Conservation (phyloP, 2,888 invertebrate species). For the Sarcophaga carnaria region DNA sequence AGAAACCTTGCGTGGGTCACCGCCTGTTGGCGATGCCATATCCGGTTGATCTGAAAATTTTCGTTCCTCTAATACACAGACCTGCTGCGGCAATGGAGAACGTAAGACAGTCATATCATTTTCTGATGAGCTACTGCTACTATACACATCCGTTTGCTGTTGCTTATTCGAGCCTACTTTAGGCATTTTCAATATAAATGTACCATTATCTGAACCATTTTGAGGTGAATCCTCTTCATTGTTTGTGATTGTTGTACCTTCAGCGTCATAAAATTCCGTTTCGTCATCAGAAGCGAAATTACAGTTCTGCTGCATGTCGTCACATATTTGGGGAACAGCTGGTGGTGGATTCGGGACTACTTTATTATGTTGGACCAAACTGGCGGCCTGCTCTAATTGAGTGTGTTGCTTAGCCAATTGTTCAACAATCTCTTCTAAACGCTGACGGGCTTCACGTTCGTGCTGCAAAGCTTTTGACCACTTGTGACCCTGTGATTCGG, state of each 20-base stretch:
- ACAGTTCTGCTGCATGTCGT: constrained; percentile 72
- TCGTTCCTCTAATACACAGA: constrained; percentile 72
- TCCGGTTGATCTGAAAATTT: constrained; percentile 53
- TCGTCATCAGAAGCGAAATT: constrained; percentile 85
- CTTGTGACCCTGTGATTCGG: constrained; percentile 94
- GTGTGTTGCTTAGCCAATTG: constrained; percentile 98
- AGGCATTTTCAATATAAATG: constrained; percentile 86
- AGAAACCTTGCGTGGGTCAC: constrained; percentile 48
- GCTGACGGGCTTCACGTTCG: constrained; percentile 95
- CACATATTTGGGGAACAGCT: constrained; percentile 64
- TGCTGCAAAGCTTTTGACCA: constrained; percentile 96
- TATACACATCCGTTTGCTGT: constrained; percentile 67
- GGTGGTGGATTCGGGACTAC: constrained; percentile 65
- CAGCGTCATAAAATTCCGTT: constrained; percentile 88
- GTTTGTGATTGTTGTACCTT: constrained; percentile 79
- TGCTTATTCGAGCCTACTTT: constrained; percentile 79
- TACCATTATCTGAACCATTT: constrained; percentile 69
- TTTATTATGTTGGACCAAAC: constrained; percentile 76
- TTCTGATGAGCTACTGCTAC: constrained; percentile 82
- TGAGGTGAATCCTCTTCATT: constrained; percentile 72
- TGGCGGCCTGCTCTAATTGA: constrained; percentile 95
- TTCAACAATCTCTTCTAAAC: constrained; percentile 97
- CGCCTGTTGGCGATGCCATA: constrained; percentile 50
- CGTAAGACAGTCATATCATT: constrained; percentile 79
- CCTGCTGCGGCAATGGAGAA: constrained; percentile 73